These are phyloP conservation scores for Mylabris sibirica DNA, from an alignment of 2,888 invertebrate genomes.

Conservation along the genomic window DNA sequence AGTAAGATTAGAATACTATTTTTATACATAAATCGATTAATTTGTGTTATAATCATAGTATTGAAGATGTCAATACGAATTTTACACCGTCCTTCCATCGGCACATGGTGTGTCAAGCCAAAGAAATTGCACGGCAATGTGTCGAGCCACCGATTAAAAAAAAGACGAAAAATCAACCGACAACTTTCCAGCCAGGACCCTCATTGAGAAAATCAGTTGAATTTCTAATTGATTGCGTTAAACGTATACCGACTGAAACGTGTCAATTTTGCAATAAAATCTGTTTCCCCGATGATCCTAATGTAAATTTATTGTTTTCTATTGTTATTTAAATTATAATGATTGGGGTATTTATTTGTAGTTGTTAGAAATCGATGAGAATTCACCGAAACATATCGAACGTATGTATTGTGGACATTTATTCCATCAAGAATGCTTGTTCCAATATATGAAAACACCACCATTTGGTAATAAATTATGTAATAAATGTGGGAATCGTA, in stretches of 20 bases:
- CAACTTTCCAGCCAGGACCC: slow-evolving; percentile 68
- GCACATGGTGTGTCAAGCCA: slow-evolving; percentile 71
- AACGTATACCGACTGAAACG: slow-evolving; percentile 67
- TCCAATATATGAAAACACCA: slow-evolving; percentile 73
- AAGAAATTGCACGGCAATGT: slow-evolving; percentile 73
- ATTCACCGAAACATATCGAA: slow-evolving; percentile 69
- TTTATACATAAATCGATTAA: slow-evolving; percentile 12
- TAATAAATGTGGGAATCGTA: slow-evolving; percentile 67
- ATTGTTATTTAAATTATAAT: slow-evolving; percentile 10
- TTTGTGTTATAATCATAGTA: slow-evolving; percentile 52
- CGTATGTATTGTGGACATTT: slow-evolving; percentile 77
- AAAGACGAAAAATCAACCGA: slow-evolving; percentile 63
- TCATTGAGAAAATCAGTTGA: slow-evolving; percentile 68
- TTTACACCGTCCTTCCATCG: slow-evolving; percentile 69
- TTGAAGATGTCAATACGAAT: slow-evolving; percentile 69
- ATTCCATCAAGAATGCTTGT: slow-evolving; percentile 74
- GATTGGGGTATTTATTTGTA: slow-evolving; percentile 48
- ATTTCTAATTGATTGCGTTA: slow-evolving; percentile 70
- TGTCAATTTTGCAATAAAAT: slow-evolving; percentile 71
- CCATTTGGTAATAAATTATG: slow-evolving; percentile 80
- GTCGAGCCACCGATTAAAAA: slow-evolving; percentile 73
- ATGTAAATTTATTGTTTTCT: slow-evolving; percentile 53
- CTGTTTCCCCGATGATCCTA: slow-evolving; percentile 68
- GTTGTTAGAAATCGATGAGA: slow-evolving; percentile 66
- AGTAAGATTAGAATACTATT: slow-evolving; percentile 55